Evolutionary conservation across 2,888 invertebrate species (phyloP).

Genomic region (Heliconius ethilla): DNA sequence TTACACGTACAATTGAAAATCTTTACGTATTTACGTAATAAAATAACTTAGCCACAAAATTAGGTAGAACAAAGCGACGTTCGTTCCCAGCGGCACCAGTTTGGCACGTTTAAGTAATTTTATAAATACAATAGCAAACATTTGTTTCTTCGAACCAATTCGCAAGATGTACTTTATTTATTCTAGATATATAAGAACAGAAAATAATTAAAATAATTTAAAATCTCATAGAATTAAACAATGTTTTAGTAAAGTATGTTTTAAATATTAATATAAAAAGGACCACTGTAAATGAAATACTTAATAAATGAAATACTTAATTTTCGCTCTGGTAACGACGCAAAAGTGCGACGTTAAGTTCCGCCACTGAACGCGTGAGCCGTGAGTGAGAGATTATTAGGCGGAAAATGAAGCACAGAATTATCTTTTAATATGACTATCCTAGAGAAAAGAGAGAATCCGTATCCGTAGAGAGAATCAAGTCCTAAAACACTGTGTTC

Average conservation of each 20-base stretch:
- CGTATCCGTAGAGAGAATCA: neutral
- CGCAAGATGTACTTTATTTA: neutral
- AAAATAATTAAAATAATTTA: no score
- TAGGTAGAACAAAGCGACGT: neutral
- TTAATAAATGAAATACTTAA: no score
- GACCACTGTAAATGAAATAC: no score
- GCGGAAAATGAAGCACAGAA: neutral
- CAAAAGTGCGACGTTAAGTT: no score
- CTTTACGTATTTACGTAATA: neutral
- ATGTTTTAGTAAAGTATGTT: no score
- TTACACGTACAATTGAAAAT: neutral
- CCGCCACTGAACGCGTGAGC: neutral
- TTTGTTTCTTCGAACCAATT: conserved; percentile 1
- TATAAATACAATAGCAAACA: conserved; percentile 4
- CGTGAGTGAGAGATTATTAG: no score
- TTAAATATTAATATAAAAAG: no score
- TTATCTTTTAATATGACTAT: no score
- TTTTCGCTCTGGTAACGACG: no score
- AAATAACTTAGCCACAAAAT: neutral
- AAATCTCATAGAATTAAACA: no score
- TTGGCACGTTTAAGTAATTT: conserved; percentile 11
- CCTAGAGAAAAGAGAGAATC: no score
- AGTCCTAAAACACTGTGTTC: neutral
- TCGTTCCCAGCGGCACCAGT: conserved; percentile 8
- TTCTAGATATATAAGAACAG: neutral